A percentile compares a stretch with the other conserved stretches of the same genome.
Evolutionary conservation across 2,888 invertebrate genomes (phyloP).

Genomic region (Conchocele bisecta): DNA sequence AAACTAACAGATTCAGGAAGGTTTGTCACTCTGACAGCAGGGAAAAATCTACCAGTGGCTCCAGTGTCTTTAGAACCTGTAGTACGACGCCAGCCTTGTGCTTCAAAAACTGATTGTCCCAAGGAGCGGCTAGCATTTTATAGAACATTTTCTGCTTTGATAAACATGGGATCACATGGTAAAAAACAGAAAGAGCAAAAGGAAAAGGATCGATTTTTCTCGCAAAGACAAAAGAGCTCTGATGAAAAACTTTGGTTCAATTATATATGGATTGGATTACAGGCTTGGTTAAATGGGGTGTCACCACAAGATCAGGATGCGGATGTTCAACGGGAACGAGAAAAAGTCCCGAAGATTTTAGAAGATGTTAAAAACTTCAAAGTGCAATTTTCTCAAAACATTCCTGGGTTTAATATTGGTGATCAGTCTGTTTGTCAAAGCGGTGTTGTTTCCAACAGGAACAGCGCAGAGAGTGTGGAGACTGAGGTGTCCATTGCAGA

Average conservation of each 20-base stretch:
- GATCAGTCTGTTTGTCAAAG: slow-evolving; percentile 16
- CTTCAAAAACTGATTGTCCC: slow-evolving; percentile 65
- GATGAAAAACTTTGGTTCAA: slow-evolving; percentile 96
- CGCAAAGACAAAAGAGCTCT: slow-evolving; percentile 85
- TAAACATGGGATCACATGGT: slow-evolving; percentile 86
- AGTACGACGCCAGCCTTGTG: slow-evolving; percentile 45
- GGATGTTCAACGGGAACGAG: slow-evolving; percentile 89
- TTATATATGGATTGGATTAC: slow-evolving; percentile 94
- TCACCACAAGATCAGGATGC: slow-evolving; percentile 89
- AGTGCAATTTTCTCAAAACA: slow-evolving; percentile 48
- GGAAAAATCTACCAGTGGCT: slow-evolving; percentile 24
- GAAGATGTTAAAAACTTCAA: slow-evolving; percentile 89
- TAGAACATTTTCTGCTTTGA: slow-evolving; percentile 89
- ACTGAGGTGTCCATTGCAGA: slow-evolving; percentile 32
- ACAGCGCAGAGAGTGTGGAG: slow-evolving; percentile 42
- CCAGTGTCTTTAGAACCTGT: slow-evolving; percentile 28
- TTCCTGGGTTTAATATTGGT: background rate
- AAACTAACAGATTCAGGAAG: slow-evolving; percentile 70
- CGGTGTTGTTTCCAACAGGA: slow-evolving; percentile 4
- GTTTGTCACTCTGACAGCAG: slow-evolving; percentile 45
- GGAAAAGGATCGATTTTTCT: slow-evolving; percentile 57
- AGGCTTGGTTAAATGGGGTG: slow-evolving; percentile 87
- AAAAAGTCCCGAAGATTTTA: slow-evolving; percentile 88
- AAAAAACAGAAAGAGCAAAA: slow-evolving; percentile 77
- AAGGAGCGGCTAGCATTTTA: slow-evolving; percentile 75